Conservation (phyloP, 1,140 invertebrate genomes). For the Heliconius congener region DNA sequence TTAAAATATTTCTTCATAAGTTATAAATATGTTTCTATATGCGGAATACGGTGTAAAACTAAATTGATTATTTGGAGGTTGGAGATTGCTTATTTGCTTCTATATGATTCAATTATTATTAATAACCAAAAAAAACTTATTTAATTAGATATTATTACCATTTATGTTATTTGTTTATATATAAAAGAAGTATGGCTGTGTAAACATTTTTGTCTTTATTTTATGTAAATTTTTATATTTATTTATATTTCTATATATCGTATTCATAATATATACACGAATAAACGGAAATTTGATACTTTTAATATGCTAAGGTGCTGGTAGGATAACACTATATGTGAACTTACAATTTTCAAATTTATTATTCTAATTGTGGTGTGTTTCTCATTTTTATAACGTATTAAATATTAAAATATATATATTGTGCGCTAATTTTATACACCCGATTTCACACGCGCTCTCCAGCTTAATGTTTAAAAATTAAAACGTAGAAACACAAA, state of each 20-base stretch:
- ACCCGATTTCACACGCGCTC: neutral
- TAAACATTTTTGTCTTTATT: conserved; percentile 57
- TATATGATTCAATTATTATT: too few relatives aligned
- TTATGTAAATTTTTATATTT: conserved; percentile 51
- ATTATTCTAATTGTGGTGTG: conserved; percentile 34
- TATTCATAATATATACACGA: conserved; percentile 22
- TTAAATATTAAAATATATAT: conserved; percentile 23
- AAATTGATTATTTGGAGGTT: too few relatives aligned
- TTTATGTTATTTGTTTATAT: conserved; percentile 57
- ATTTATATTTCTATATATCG: conserved; percentile 43
- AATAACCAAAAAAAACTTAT: conserved; percentile 60
- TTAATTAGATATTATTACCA: conserved; percentile 48
- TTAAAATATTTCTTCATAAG: too few relatives aligned
- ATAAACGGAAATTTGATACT: conserved; percentile 46
- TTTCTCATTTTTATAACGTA: conserved; percentile 51
- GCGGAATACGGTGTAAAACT: too few relatives aligned
- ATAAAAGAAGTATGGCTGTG: conserved; percentile 65
- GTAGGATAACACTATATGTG: conserved; percentile 48
- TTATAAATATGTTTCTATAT: too few relatives aligned
- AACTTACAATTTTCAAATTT: conserved; percentile 33
- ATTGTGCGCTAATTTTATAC: conserved; percentile 32
- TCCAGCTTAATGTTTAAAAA: neutral
- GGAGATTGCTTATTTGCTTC: too few relatives aligned
- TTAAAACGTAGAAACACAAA: neutral
- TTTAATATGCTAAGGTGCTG: conserved; percentile 62